Base-by-base conservation (phyloP, 2,113 vertebrate genomes). In the Trichechus manatus region DNA sequence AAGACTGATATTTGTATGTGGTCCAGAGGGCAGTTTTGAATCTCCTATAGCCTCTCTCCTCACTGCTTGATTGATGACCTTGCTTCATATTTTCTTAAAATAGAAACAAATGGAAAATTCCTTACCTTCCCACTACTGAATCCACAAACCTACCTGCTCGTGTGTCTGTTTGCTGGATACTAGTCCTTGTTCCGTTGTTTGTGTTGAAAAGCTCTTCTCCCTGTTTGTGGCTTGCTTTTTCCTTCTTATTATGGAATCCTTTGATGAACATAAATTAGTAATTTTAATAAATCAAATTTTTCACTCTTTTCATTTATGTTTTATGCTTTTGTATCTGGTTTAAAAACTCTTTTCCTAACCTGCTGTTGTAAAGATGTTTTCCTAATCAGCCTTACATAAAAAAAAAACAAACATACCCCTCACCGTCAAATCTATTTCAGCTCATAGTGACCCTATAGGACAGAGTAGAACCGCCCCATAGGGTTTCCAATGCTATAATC, bases 51-150 rank as follows among this genome's bases (percentile, higher is more conserved):
- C 13, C 19, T 44, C 50, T 77, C 44, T 56, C 25, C 31, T n/a
- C 6, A 2, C 19, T 74, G 56, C n/a, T 88, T 70, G n/a, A 50
- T 50, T 70, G 33, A 33, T 42, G 82, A 53, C n/a, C 23, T 83
- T 63, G 36, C 31, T 95, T 93, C 20, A 22, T 13, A 36, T 85
- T 97, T 84, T 84, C 92, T 64, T 72, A 92, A 86, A 87, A 56
- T 13, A 47, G 44, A 72, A 94, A 22, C 63, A 23, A 9, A 33
- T 81, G n/a, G 68, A 53, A 47, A 14, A 66, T 44, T 77, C 64
- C 89, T 59, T 63, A 33, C n/a, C 8, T 20, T 70, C 39, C 56
- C 75, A 68, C 47, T 50, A 1, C 33, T 22, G 15, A 77, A n/a
- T 27, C 79, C 83, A 53, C 75, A 88, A 23, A 66, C 25, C 44